Conservation (phyloP, 2,113 vertebrate genomes). For the Engraulis encrasicolus region DNA sequence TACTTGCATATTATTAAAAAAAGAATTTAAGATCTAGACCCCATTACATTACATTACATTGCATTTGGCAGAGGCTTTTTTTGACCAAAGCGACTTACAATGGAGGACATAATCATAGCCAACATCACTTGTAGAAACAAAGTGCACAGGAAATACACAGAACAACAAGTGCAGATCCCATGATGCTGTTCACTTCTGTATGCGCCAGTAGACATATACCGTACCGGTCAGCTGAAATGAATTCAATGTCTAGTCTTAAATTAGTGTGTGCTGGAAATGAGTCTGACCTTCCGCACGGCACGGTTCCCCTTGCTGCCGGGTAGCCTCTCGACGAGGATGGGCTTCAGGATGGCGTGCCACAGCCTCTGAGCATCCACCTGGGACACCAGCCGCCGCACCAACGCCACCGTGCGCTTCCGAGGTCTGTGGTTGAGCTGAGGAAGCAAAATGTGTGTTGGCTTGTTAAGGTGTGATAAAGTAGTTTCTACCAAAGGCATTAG, state of each 20-base stretch:
- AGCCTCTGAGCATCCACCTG: slow-evolving; percentile 78
- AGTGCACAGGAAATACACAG: too few relatives aligned
- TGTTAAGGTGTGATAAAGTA: background rate
- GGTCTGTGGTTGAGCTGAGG: slow-evolving; percentile 72
- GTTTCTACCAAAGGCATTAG: too few relatives aligned
- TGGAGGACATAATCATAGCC: too few relatives aligned
- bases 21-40: background rate
- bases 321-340: slow-evolving; percentile 81
- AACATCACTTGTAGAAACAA: too few relatives aligned
- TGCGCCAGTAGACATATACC: background rate
- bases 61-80: too few relatives aligned
- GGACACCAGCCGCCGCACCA: slow-evolving; percentile 72
- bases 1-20: background rate
- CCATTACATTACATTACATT: too few relatives aligned
- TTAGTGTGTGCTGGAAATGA: background rate
- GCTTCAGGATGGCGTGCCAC: slow-evolving; percentile 80
- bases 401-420: slow-evolving; percentile 70
- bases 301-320: slow-evolving; percentile 80
- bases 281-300: slow-evolving; percentile 77
- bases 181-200: too few relatives aligned
- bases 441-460: background rate
- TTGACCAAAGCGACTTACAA: too few relatives aligned
- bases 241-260: background rate
- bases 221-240: background rate
- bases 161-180: too few relatives aligned